Evolutionary conservation across 2,113 vertebrate species (phyloP).

Genomic region (Taurulus bubalis): DNA sequence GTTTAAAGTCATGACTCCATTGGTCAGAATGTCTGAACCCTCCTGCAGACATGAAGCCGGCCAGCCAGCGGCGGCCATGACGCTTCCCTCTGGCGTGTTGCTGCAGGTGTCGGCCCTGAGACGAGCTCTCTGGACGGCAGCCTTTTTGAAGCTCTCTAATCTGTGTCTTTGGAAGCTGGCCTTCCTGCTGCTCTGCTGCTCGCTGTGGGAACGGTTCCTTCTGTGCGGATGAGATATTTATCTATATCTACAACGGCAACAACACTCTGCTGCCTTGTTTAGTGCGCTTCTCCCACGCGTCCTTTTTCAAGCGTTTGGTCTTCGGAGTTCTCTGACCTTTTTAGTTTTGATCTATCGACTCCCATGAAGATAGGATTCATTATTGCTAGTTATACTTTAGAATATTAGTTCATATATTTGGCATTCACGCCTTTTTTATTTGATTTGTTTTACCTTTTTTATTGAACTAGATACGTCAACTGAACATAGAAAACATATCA

Average conservation of each 20-base stretch:
- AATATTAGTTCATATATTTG: background rate
- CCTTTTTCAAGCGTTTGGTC: background rate
- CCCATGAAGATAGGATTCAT: background rate
- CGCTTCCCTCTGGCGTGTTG: conserved; percentile 44
- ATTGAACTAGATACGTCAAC: too few relatives aligned
- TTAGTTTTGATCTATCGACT: background rate
- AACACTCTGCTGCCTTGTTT: background rate
- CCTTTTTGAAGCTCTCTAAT: conserved; percentile 59
- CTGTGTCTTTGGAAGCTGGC: conserved; percentile 37
- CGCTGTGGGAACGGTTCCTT: conserved; percentile 36
- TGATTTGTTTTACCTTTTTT: too few relatives aligned
- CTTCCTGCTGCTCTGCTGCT: conserved; percentile 58
- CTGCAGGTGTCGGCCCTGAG: conserved; percentile 68
- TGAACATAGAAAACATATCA: too few relatives aligned
- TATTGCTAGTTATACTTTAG: background rate
- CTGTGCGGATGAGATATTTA: conserved; percentile 1
- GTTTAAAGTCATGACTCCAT: too few relatives aligned
- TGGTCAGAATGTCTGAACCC: too few relatives aligned
- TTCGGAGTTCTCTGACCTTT: background rate
- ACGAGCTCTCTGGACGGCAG: conserved; percentile 50
- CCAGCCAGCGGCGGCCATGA: too few relatives aligned
- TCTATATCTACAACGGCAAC: too few relatives aligned
- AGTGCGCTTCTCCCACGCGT: background rate
- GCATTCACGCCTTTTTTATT: too few relatives aligned
- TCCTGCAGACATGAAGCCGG: too few relatives aligned